Evolutionary conservation across 1,140 invertebrate species (phyloP).

Genomic region (Epicauta chinensis): DNA sequence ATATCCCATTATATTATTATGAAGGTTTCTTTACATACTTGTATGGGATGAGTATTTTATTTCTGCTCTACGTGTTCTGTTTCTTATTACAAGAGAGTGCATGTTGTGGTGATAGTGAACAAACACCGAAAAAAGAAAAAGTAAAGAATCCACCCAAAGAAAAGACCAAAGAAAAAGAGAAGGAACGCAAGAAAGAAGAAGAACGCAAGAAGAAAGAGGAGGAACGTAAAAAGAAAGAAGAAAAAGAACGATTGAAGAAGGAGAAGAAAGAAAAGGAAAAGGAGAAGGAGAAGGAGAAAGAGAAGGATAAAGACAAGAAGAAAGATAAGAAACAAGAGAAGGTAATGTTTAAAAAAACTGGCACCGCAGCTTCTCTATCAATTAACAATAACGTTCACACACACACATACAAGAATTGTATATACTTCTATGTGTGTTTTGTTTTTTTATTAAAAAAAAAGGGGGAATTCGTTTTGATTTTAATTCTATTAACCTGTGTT

Average conservation of each 20-base stretch:
- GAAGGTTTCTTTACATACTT: conserved; percentile 97
- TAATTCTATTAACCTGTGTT: no score
- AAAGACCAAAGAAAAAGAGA: conserved; percentile 52
- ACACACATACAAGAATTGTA: no score
- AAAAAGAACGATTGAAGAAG: conserved; percentile 55
- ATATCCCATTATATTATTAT: conserved; percentile 86
- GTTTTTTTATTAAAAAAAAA: no score
- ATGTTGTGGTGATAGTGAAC: conserved; percentile 62
- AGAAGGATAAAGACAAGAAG: conserved; percentile 45
- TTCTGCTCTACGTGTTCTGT: conserved; percentile 94
- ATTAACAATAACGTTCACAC: no score
- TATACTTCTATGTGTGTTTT: no score
- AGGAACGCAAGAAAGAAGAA: conserved; percentile 61
- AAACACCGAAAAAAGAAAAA: conserved; percentile 44
- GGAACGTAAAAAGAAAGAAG: conserved; percentile 56
- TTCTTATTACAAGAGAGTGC: conserved; percentile 90
- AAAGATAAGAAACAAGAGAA: conserved; percentile 53
- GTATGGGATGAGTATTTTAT: conserved; percentile 90
- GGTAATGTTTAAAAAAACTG: conserved; percentile 29
- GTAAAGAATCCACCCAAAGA: conserved; percentile 41
- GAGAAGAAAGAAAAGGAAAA: conserved; percentile 48
- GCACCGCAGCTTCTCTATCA: no score
- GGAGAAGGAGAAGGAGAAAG: conserved; percentile 47
- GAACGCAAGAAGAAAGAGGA: conserved; percentile 58
- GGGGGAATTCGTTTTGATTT: no score